phyloP scores from a whole-genome alignment of 2,113 vertebrate genomes.

The Ursus arctos region DNA sequence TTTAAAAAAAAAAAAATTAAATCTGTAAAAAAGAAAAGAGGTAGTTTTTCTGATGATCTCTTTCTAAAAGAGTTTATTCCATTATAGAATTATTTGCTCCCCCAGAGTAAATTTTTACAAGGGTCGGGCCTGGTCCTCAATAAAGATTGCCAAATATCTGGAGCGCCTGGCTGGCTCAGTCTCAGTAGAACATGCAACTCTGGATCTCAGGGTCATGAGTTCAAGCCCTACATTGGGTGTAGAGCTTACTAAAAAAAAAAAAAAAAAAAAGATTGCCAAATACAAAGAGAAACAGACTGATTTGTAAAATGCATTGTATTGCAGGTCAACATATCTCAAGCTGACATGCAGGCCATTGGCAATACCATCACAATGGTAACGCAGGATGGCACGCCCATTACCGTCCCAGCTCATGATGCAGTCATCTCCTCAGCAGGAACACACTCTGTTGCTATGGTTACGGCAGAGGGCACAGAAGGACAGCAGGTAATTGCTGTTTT shows the following conservation, averaged over 20 bases:
- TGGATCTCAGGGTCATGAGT: not conserved
- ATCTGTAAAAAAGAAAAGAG: not conserved
- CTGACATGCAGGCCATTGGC: constrained; percentile 96
- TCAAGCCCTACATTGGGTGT: not conserved
- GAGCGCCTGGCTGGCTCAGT: not conserved
- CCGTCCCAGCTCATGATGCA: constrained; percentile 96
- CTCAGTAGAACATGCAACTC: not conserved
- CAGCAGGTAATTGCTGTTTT: constrained; percentile 90
- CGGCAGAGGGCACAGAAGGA: constrained; percentile 95
- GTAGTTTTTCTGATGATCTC: constrained; percentile 5
- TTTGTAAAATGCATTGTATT: constrained; percentile 77
- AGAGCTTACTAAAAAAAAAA: not conserved
- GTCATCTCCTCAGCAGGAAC: constrained; percentile 93
- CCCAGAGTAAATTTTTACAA: constrained; percentile 10
- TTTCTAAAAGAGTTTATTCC: constrained; percentile 39
- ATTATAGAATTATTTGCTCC: constrained; percentile 25
- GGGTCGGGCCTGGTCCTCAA: not conserved
- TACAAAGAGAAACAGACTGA: constrained; percentile 1
- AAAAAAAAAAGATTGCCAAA: not conserved
- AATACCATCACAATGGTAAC: constrained; percentile 99
- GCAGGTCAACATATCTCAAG: constrained; percentile 97
- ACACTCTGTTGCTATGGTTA: constrained; percentile 97
- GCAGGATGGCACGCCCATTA: constrained; percentile 98
- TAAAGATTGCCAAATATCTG: not conserved
- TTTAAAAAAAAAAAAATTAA: not conserved